Conservation (phyloP, 1,140 invertebrate species). For the Danaus plexippus region DNA sequence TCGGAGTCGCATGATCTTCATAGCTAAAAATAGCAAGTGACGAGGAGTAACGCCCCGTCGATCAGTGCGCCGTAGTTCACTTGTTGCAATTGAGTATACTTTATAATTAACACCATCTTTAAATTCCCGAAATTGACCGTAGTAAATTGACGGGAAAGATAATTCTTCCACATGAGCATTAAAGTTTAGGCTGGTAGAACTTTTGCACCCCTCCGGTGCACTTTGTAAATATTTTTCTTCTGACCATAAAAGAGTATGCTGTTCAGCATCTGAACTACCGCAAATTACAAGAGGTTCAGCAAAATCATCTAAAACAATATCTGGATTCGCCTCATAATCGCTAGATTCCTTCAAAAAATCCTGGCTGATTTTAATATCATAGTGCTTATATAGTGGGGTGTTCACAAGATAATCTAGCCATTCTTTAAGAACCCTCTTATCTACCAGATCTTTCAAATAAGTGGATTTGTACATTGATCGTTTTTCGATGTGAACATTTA, state of each 20-base stretch:
- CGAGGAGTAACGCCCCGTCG: constrained; percentile 23
- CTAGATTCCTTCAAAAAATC: constrained; percentile 9
- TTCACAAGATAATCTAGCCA: constrained; percentile 18
- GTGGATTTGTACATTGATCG: constrained; percentile 34
- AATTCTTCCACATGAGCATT: constrained; percentile 43
- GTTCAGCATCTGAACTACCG: constrained; percentile 17
- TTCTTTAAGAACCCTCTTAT: constrained; percentile 17
- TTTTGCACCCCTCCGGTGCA: constrained; percentile 16
- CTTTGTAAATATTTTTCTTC: constrained; percentile 13
- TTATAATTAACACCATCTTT: constrained; percentile 12
- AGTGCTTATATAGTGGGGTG: constrained; percentile 21
- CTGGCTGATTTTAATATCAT: constrained; percentile 17
- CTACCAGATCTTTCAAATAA: constrained; percentile 15
- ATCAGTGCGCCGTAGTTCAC: constrained; percentile 23
- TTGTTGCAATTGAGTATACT: constrained; percentile 21
- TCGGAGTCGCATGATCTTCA: constrained; percentile 28
- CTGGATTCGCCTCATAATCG: neutral
- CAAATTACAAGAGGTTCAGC: constrained; percentile 16
- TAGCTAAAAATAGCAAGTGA: constrained; percentile 25
- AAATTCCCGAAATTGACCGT: constrained; percentile 37
- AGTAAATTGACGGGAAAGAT: constrained; percentile 48
- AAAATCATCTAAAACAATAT: constrained; percentile 10
- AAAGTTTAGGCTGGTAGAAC: constrained; percentile 17
- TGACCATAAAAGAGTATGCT: constrained; percentile 21
- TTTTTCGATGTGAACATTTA: constrained; percentile 34